Percentiles rank a stretch among this genome's conserved stretches.
Evolutionary conservation across 1,140 invertebrate species (phyloP).

Genomic region (Scaptomyza graminum): DNA sequence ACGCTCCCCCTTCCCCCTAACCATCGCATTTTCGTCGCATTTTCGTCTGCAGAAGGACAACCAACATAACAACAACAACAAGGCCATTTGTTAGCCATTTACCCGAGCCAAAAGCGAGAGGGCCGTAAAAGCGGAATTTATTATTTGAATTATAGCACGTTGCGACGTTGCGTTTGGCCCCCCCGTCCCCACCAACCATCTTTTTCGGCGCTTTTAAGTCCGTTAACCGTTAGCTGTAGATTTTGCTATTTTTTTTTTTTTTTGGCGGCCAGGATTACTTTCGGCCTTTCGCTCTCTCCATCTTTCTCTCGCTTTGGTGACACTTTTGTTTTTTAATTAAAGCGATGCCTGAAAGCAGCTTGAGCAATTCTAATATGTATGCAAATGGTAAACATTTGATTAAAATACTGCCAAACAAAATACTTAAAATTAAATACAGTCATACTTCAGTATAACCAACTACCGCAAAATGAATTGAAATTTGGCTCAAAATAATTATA

Average conservation of each 20-base stretch:
- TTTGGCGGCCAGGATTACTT: slow-evolving; percentile 43
- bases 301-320: not conserved
- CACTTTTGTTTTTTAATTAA: slow-evolving; percentile 70
- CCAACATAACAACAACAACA: slow-evolving; percentile 25
- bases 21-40: not conserved
- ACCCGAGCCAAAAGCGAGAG: slow-evolving; percentile 5
- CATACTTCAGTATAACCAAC: too few species aligned
- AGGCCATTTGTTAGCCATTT: slow-evolving; percentile 55
- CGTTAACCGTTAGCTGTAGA: not conserved
- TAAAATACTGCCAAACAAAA: too few species aligned
- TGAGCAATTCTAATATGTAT: slow-evolving; percentile 2
- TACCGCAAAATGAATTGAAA: too few species aligned
- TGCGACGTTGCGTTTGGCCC: slow-evolving; percentile 4
- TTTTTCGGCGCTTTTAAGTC: too few species aligned
- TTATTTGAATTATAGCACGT: slow-evolving; percentile 64
- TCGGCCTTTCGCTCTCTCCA: not conserved
- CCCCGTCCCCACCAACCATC: too few species aligned
- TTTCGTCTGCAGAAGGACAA: not conserved
- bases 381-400: not conserved
- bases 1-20: not conserved
- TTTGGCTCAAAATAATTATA: too few species aligned
- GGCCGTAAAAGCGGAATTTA: slow-evolving; percentile 73
- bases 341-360: slow-evolving; percentile 17
- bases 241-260: not conserved
- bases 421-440: too few species aligned